A percentile compares a stretch with the other conserved stretches of the same genome.
Evolutionary conservation across 2,113 vertebrate species (phyloP).

Genomic region (Cranoglanis bouderius): DNA sequence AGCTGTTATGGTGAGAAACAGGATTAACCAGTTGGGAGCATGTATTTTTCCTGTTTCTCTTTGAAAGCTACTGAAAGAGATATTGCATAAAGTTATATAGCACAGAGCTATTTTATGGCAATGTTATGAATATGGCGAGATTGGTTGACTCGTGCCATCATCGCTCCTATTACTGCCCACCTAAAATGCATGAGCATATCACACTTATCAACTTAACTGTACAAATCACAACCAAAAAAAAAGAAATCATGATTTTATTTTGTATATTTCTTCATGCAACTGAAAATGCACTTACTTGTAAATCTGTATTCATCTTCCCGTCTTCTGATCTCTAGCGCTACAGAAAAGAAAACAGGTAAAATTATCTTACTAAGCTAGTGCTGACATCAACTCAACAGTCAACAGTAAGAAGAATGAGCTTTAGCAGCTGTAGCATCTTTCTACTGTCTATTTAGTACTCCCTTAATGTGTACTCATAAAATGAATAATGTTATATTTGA

Average conservation of each 20-base stretch:
- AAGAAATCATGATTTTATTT: neutral
- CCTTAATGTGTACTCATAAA: neutral
- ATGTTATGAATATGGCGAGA: neutral
- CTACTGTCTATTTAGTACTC: neutral
- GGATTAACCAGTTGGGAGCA: neutral
- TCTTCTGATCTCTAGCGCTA: slow-evolving; percentile 91
- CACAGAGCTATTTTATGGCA: neutral
- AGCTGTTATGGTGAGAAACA: neutral
- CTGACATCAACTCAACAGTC: neutral
- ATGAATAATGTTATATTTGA: neutral
- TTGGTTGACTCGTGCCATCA: neutral
- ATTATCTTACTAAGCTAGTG: slow-evolving; percentile 54
- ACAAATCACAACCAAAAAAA: neutral
- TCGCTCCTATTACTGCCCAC: neutral
- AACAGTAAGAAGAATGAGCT: neutral
- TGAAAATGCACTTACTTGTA: slow-evolving; percentile 82
- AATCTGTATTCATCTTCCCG: slow-evolving; percentile 93
- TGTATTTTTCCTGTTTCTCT: neutral
- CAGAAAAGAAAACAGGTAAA: slow-evolving; percentile 71
- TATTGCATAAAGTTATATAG: neutral
- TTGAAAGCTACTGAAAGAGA: neutral
- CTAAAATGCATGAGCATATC: neutral
- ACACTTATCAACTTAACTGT: neutral
- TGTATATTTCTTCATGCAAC: neutral
- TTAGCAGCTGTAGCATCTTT: neutral